phyloP scores from a whole-genome alignment of 2,797 vertebrate species.

The Pogoniulus pusillus region DNA sequence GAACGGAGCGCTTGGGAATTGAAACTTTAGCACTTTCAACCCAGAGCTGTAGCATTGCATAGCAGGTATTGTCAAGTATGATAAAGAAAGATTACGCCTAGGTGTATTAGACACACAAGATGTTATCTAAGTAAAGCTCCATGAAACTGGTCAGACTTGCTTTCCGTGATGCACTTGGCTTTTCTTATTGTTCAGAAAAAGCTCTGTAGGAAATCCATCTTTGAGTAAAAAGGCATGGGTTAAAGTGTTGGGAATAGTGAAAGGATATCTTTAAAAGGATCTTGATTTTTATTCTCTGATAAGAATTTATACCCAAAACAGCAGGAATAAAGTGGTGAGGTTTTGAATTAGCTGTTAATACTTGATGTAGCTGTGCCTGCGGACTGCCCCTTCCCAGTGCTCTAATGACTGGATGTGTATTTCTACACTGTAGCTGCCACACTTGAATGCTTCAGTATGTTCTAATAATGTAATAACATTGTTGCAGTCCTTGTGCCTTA shows the following conservation, averaged over 20 bases:
- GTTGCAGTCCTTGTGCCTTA: background rate
- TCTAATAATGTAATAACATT: slow-evolving; percentile 43
- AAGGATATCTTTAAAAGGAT: background rate
- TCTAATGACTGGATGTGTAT: background rate
- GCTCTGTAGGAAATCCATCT: background rate
- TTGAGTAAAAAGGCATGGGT: background rate
- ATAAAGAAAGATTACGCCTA: slow-evolving; percentile 29
- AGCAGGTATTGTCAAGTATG: background rate
- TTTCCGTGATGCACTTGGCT: background rate
- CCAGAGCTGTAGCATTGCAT: background rate
- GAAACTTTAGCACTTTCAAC: background rate
- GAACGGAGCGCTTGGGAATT: background rate
- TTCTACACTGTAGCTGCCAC: slow-evolving; percentile 2
- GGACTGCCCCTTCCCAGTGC: background rate
- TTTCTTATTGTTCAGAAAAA: background rate
- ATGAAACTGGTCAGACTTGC: slow-evolving; percentile 57
- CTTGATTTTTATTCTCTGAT: background rate
- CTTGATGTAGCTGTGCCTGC: slow-evolving; percentile 18
- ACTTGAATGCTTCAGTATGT: background rate
- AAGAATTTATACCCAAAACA: rapidly evolving
- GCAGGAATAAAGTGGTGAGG: background rate
- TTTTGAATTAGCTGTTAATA: background rate
- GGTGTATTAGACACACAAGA: slow-evolving; percentile 28
- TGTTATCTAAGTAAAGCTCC: slow-evolving; percentile 57
- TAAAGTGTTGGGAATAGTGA: background rate